Conservation (phyloP, 1,140 invertebrate species). For the Drosophila repletoides region DNA sequence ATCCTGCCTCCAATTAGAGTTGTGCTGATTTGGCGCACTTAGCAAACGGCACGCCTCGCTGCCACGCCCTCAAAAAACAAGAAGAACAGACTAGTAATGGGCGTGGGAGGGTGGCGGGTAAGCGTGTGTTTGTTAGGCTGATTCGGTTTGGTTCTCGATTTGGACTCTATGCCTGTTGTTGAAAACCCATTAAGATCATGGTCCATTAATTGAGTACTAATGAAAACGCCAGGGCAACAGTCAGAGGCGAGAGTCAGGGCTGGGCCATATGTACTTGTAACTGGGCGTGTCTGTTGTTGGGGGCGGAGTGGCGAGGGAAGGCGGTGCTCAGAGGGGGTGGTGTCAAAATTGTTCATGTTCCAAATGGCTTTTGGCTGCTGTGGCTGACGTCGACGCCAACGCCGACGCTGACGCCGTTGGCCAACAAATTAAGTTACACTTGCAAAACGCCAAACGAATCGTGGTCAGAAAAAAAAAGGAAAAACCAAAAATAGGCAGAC, state of each 20-base stretch:
- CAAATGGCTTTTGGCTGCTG: slow-evolving; percentile 63
- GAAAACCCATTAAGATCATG: slow-evolving; percentile 79
- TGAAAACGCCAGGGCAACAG: slow-evolving; percentile 56
- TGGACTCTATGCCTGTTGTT: slow-evolving; percentile 48
- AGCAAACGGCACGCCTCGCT: slow-evolving; percentile 57
- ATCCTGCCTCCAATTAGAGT: slow-evolving; percentile 70
- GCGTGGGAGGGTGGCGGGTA: neutral
- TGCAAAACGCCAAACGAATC: slow-evolving; percentile 67
- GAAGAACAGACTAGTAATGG: too few relatives aligned
- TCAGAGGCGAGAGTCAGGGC: neutral
- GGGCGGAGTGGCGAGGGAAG: neutral
- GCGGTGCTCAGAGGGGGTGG: slow-evolving; percentile 8
- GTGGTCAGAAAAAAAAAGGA: slow-evolving; percentile 1
- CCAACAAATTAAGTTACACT: slow-evolving; percentile 73
- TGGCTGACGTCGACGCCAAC: too few relatives aligned
- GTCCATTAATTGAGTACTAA: slow-evolving; percentile 80
- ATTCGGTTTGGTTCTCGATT: slow-evolving; percentile 32
- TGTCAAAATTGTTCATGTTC: slow-evolving; percentile 76
- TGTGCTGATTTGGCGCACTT: slow-evolving; percentile 78
- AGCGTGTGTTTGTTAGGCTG: slow-evolving; percentile 20
- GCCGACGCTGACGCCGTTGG: neutral
- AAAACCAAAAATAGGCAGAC: slow-evolving; percentile 6
- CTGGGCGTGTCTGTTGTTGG: slow-evolving; percentile 24
- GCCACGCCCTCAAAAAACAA: neutral
- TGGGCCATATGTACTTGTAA: slow-evolving; percentile 64